Conservation (phyloP, 2,888 invertebrate species). For the Tiliacea aurago region DNA sequence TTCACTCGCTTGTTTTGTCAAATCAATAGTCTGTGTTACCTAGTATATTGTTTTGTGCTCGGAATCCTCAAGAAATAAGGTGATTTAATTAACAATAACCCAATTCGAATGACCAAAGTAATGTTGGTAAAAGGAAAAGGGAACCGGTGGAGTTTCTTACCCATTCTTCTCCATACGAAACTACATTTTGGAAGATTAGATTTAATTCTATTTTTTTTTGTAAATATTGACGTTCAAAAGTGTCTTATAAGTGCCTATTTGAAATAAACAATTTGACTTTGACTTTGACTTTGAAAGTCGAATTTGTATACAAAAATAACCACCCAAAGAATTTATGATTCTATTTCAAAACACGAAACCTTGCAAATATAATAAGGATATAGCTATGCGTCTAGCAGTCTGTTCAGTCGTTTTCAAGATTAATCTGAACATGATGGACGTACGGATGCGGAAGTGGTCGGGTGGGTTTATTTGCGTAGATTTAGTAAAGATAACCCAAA, state of each 20-base stretch:
- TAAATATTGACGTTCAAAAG: no score
- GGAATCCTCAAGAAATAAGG: conserved; percentile 21
- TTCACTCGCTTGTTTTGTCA: background rate
- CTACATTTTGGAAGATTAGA: no score
- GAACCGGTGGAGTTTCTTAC: no score
- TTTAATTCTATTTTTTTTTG: no score
- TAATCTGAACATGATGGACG: background rate
- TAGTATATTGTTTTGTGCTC: background rate
- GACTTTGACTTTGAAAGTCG: no score
- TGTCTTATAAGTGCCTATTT: no score
- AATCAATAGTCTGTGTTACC: conserved; percentile 4
- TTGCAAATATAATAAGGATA: background rate
- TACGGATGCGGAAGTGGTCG: background rate
- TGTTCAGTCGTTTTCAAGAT: background rate
- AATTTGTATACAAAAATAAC: conserved; percentile 20
- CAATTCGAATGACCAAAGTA: conserved; percentile 9
- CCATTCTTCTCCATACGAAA: no score
- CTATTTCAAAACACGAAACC: conserved; percentile 5
- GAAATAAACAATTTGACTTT: no score
- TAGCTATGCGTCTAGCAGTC: background rate
- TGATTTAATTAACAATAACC: conserved; percentile 29
- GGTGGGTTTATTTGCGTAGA: background rate
- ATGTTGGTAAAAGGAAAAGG: conserved; percentile 3
- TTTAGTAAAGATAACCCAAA: background rate
- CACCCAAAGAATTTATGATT: background rate